Conservation (phyloP, 2,113 vertebrate genomes). For the Ophthalmolycus amberensis region DNA sequence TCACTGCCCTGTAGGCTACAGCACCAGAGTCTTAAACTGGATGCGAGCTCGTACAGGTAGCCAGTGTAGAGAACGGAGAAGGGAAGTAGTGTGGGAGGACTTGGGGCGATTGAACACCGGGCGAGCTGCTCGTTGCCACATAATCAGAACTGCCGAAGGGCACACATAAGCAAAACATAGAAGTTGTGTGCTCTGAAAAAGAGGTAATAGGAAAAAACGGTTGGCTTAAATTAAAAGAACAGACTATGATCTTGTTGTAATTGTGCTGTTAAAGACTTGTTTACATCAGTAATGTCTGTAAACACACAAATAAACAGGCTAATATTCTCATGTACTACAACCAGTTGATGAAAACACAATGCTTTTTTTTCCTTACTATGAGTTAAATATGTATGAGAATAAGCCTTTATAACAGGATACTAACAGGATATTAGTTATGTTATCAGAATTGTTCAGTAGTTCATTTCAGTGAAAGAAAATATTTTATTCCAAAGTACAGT, state of each 20-base stretch:
- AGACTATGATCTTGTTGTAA: neutral
- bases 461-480: neutral
- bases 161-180: neutral
- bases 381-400: neutral
- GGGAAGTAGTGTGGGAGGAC: too few relatives aligned
- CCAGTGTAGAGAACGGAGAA: too few relatives aligned
- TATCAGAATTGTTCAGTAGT: neutral
- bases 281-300: neutral
- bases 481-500: neutral
- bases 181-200: neutral
- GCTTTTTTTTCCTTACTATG: neutral
- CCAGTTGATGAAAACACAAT: neutral
- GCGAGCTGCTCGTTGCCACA: neutral
- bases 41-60: too few relatives aligned
- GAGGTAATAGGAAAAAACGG: neutral
- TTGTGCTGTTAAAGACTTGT: neutral
- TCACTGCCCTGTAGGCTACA: too few relatives aligned
- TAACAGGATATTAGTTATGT: neutral
- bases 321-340: neutral
- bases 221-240: neutral
- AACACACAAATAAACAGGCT: neutral
- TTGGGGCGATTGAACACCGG: too few relatives aligned
- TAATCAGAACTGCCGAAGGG: slow-evolving; percentile 2
- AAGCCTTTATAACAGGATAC: neutral
- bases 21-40: too few relatives aligned